These are phyloP conservation scores for Cuculus canorus DNA, from an alignment of 2,797 vertebrate genomes.

Conservation along the genomic window DNA sequence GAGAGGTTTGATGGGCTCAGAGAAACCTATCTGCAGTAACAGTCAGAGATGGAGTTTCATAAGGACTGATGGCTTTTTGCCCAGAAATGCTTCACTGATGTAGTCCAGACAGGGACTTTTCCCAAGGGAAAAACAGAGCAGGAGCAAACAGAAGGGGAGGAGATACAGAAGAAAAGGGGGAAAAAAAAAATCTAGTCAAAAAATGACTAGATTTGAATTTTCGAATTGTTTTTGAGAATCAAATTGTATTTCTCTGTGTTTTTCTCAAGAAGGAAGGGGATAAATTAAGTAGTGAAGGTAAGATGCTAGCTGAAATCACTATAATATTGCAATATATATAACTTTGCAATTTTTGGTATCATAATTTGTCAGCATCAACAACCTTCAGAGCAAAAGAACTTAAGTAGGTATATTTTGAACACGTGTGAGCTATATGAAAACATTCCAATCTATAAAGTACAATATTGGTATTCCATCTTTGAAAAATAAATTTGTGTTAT, in stretches of 20 bases:
- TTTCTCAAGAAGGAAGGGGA: not conserved
- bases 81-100: slow-evolving; percentile 40
- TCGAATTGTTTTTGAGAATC: not conserved
- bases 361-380: not conserved
- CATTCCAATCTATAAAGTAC: not conserved
- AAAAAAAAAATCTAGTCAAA: not conserved
- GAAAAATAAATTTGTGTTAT: not conserved
- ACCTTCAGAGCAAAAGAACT: not conserved
- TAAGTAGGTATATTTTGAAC: not conserved
- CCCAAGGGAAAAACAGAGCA: slow-evolving; percentile 5
- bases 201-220: too few species aligned
- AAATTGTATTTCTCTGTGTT: not conserved
- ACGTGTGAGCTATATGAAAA: not conserved
- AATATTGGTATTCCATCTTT: not conserved
- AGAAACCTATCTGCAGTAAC: not conserved
- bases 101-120: slow-evolving; percentile 37
- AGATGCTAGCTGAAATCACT: rapidly evolving
- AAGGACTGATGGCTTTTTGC: slow-evolving; percentile 44
- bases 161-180: not conserved
- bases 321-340: not conserved
- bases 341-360: not conserved
- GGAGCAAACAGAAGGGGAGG: not conserved
- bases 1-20: not conserved
- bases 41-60: slow-evolving; percentile 6
- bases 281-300: not conserved